These are phyloP conservation scores for Leptobrachium ailaonicum DNA, from an alignment of 2,113 vertebrate genomes.

Conservation along the genomic window DNA sequence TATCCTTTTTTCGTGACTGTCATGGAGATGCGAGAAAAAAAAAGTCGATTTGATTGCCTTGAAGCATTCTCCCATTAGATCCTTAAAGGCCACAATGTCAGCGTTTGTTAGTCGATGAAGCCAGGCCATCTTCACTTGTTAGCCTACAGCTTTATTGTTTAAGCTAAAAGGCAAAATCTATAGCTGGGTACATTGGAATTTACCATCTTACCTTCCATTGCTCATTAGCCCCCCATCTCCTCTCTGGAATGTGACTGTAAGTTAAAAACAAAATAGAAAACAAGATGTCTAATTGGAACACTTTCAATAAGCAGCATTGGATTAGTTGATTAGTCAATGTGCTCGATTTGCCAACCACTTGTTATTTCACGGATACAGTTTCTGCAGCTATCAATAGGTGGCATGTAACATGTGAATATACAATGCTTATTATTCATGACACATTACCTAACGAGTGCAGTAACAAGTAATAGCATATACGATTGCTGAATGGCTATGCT, in stretches of 20 bases:
- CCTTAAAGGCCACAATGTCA: constrained; percentile 67
- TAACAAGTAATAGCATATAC: neutral
- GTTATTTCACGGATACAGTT: neutral
- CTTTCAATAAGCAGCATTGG: neutral
- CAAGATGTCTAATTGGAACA: neutral
- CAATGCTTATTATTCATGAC: neutral
- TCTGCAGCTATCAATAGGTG: too few species aligned
- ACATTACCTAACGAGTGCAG: neutral
- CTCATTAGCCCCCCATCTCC: constrained; percentile 97
- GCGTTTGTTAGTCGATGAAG: constrained; percentile 55
- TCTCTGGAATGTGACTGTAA: constrained; percentile 94
- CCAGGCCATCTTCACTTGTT: constrained; percentile 54
- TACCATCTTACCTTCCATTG: constrained; percentile 89
- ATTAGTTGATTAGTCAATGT: neutral
- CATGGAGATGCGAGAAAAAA: constrained; percentile 71
- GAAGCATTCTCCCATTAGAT: constrained; percentile 70
- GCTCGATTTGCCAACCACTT: neutral
- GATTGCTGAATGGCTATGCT: constrained; percentile 28
- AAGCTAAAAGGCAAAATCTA: constrained; percentile 30
- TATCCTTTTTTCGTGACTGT: constrained; percentile 63
- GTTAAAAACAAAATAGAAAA: constrained; percentile 47
- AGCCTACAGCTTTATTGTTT: constrained; percentile 22
- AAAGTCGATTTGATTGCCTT: constrained; percentile 80
- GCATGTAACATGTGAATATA: neutral
- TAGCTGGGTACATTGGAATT: constrained; percentile 34